Percentiles rank a stretch among this genome's conserved stretches.
These are phyloP conservation scores for mouse (Mus musculus) DNA, from an alignment of 2,113 vertebrate genomes.

Conservation along the genomic window GRCm39 chr14:30864001-30864500, in stretches of 20 bases:
- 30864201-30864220: too few relatives aligned
- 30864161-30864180: background rate
- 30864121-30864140: too few relatives aligned
- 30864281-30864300: background rate
- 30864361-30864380: background rate
- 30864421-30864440: too few relatives aligned
- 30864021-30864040: conserved; percentile 90
- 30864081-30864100: background rate
- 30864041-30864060: conserved; percentile 88
- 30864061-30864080: conserved; percentile 92
- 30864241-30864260: background rate
- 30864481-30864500: too few relatives aligned
- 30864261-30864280: background rate
- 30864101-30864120: background rate
- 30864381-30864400: too few relatives aligned
- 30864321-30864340: background rate
- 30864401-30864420: too few relatives aligned
- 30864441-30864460: too few relatives aligned
- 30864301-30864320: background rate
- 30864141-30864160: background rate
- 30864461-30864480: too few relatives aligned
- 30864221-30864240: background rate
- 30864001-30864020: conserved; percentile 88
- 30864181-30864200: background rate
- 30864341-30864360: background rate